Conservation (phyloP, 2,888 invertebrate species). For the Scaptomyza cyrtandrae region DNA sequence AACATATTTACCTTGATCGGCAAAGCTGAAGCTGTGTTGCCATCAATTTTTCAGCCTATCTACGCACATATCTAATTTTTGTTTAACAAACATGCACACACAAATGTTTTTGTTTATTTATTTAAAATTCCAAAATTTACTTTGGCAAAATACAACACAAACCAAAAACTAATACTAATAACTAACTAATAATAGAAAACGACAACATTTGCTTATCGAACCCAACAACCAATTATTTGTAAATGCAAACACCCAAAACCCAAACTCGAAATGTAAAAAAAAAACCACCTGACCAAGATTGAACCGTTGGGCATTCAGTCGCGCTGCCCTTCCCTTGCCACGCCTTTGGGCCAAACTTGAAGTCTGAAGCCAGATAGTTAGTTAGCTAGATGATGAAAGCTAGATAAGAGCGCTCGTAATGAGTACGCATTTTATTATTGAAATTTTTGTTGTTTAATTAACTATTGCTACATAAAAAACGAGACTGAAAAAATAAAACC, state of each 20-base stretch:
- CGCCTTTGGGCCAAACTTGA: conserved; percentile 50
- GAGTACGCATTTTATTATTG: conserved; percentile 69
- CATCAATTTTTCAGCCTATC: conserved; percentile 53
- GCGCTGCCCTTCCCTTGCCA: neutral
- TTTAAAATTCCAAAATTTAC: conserved; percentile 44
- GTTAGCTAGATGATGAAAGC: conserved; percentile 33
- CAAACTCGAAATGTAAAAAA: conserved; percentile 28
- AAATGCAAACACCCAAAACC: conserved; percentile 35
- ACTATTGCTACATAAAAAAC: conserved; percentile 54
- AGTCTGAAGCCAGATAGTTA: conserved; percentile 26
- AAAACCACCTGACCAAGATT: conserved; percentile 51
- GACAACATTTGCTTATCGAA: conserved; percentile 60
- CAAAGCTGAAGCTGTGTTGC: conserved; percentile 39
- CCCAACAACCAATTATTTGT: conserved; percentile 43
- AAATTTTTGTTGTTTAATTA: conserved; percentile 70
- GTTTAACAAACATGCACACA: conserved; percentile 52
- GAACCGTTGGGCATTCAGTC: conserved; percentile 1
- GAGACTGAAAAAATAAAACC: conserved; percentile 8
- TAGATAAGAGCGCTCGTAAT: conserved; percentile 69
- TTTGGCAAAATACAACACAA: conserved; percentile 14
- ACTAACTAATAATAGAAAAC: conserved; percentile 34
- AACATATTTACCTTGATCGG: conserved; percentile 65
- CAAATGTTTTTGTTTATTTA: conserved; percentile 60
- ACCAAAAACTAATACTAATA: conserved; percentile 19
- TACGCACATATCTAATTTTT: conserved; percentile 68